Evolutionary conservation across 2,113 vertebrate species (phyloP).

Genomic region (Tragelaphus strepsiceros): DNA sequence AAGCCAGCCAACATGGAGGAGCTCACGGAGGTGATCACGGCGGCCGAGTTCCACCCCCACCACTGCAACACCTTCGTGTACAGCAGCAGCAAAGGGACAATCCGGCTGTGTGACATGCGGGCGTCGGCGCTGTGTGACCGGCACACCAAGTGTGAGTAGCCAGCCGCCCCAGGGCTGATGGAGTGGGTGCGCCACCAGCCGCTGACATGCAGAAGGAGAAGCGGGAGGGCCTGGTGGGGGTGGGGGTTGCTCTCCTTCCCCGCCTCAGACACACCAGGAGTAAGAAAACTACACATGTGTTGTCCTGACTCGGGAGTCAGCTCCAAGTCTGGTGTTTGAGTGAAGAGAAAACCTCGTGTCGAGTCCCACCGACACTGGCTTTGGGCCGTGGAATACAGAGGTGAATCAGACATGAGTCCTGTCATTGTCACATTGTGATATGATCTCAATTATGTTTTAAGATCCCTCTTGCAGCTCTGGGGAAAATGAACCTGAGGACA

Average conservation of each 20-base stretch:
- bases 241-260: background rate
- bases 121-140: slow-evolving; percentile 92
- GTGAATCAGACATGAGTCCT: background rate
- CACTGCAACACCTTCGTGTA: slow-evolving; percentile 97
- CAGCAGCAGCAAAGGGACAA: slow-evolving; percentile 98
- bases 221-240: background rate
- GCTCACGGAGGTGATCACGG: slow-evolving; percentile 95
- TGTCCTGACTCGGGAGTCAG: background rate
- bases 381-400: background rate
- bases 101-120: slow-evolving; percentile 96
- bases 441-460: background rate
- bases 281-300: background rate
- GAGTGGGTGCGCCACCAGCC: background rate
- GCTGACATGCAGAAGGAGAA: background rate
- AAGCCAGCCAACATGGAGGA: slow-evolving; percentile 98
- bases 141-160: slow-evolving; percentile 94
- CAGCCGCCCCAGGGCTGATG: rapidly evolving
- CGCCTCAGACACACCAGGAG: rapidly evolving
- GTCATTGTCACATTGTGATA: background rate
- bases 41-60: slow-evolving; percentile 93
- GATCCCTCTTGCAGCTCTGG: background rate
- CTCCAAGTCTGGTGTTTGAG: background rate
- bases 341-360: background rate
- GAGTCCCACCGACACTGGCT: background rate
- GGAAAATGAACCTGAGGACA: background rate